Evolutionary conservation across 2,113 vertebrate species (phyloP), one percentile per base, ranked within the genome.

Genomic region (Pithys albifrons): DNA sequence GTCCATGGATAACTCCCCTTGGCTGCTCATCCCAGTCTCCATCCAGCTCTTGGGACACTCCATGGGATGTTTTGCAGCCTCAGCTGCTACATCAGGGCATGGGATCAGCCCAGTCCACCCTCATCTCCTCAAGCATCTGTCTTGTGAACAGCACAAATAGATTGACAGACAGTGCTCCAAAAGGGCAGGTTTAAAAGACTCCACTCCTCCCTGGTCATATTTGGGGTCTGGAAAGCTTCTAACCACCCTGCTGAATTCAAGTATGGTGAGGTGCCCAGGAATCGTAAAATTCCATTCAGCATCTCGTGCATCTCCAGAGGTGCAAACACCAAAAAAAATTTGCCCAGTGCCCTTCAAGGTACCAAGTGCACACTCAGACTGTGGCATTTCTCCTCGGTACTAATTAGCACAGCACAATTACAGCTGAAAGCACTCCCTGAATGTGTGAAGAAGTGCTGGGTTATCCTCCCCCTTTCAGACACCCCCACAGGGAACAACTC

Each of bases 131-230:
- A 51, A 77, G 27, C 55, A 95, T 84, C 83, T 71, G 3, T 81
- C 91, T 84, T 83, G 29, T 45, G 65, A 93, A 75, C 52, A 61
- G 73, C 55, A 88, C 85, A 89, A 96, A 94, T 2, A 91, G 61
- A 16, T 12, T 88, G 78, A 86, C 79, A 67, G 35, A 77, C 52
- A 84, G 24, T 10, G 58, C 46, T 55, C 55, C 24, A 20, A 93
- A 93, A 92, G 85, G 82, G 76, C 92, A 91, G 71, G 45, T 62
- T 92, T 76, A 73, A 71, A 93, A 88, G 58, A 73, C 89, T 91
- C 37, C 7, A 48, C 28, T 33, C 55, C 33, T 79, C 67, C n/a
- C 46, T 16, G 46, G 8, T n/a, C 9, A 4, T 88, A 76, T 95
- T 95, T 49, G 95, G 75, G 73, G 22, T 12, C 64, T 81, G 59